These are phyloP conservation scores for Scatophagus argus DNA, from an alignment of 2,113 vertebrate species.

Conservation along the genomic window DNA sequence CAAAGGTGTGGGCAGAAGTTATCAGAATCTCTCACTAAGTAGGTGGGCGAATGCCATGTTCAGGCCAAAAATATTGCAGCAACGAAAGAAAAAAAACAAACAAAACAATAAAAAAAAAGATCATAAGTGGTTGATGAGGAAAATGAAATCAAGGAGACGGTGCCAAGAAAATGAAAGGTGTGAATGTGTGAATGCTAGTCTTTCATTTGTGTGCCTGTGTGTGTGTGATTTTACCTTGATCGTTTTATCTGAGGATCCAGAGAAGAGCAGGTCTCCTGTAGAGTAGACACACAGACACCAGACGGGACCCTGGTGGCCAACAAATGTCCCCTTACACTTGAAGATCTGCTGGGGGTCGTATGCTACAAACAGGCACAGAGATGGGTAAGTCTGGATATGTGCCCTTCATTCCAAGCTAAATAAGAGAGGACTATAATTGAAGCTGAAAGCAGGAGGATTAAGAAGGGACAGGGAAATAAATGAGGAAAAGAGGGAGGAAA, in stretches of 20 bases:
- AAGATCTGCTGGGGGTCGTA: constrained; percentile 99
- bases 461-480: not conserved
- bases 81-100: no score
- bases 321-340: constrained; percentile 99
- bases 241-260: constrained; percentile 99
- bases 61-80: not conserved
- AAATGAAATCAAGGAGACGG: not conserved
- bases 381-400: not conserved
- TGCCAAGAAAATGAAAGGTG: not conserved
- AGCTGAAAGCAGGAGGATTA: not conserved
- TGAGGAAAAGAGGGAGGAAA: not conserved
- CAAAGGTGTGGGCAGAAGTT: constrained; percentile 8
- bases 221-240: constrained; percentile 89
- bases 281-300: constrained; percentile 99
- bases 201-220: not conserved
- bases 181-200: not conserved
- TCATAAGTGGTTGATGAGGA: not conserved
- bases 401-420: constrained; percentile 5
- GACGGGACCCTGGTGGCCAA: constrained; percentile 97
- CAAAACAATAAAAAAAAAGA: not conserved
- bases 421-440: not conserved
- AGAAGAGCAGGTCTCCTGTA: constrained; percentile 97
- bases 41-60: not conserved
- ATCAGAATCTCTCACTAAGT: not conserved
- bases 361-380: constrained; percentile 80